These are phyloP conservation scores for Venusia cambrica DNA, from an alignment of 2,888 invertebrate genomes.

Conservation along the genomic window DNA sequence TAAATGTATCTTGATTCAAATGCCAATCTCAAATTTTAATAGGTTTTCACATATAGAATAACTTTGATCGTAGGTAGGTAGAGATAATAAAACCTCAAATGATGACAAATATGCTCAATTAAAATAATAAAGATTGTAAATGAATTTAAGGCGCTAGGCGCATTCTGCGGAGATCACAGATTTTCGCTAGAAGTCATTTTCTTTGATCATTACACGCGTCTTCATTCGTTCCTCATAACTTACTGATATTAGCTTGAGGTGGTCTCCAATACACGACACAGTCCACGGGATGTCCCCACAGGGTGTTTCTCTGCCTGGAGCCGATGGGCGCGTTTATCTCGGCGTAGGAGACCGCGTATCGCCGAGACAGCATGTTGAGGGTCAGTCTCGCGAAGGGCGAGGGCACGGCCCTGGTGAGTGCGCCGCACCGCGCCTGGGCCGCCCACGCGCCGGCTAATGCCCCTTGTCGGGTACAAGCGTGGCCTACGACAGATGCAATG, in stretches of 20 bases:
- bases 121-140: too few relatives aligned
- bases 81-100: too few relatives aligned
- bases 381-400: slow-evolving; percentile 72
- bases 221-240: too few relatives aligned
- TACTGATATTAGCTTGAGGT: slow-evolving; percentile 88
- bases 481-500: slow-evolving; percentile 52
- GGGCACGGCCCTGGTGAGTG: slow-evolving; percentile 84
- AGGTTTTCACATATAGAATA: too few relatives aligned
- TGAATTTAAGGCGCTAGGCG: too few relatives aligned
- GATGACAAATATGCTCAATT: too few relatives aligned
- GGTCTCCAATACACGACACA: slow-evolving; percentile 87
- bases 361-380: slow-evolving; percentile 83
- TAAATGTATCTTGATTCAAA: too few relatives aligned
- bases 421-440: slow-evolving; percentile 70
- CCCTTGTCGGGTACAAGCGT: slow-evolving; percentile 68
- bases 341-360: slow-evolving; percentile 85
- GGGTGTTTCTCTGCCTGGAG: slow-evolving; percentile 68
- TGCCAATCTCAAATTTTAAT: too few relatives aligned
- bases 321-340: slow-evolving; percentile 72
- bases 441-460: slow-evolving; percentile 77
- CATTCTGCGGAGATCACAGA: too few relatives aligned
- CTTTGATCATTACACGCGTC: too few relatives aligned
- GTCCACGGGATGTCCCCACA: slow-evolving; percentile 84
- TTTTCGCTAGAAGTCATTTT: too few relatives aligned
- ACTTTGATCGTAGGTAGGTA: too few relatives aligned